phyloP scores from a whole-genome alignment of 2,113 vertebrate genomes.

The Oncorhynchus mykiss region DNA sequence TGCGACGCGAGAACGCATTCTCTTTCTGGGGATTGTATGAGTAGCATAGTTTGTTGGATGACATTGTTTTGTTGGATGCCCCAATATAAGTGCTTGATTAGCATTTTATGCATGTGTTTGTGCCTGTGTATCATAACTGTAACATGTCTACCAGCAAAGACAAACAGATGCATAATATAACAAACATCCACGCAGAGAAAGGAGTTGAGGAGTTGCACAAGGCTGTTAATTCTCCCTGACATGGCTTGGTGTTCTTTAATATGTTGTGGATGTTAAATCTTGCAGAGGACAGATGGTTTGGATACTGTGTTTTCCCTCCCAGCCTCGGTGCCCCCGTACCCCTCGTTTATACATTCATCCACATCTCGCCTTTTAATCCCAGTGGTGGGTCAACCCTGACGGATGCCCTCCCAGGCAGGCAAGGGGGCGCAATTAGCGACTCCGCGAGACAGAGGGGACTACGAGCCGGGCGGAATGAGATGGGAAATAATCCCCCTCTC shows the following conservation, averaged over 20 bases:
- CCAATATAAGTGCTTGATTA: not conserved
- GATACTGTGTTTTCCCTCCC: slow-evolving; percentile 13
- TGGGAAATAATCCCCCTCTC: slow-evolving; percentile 1
- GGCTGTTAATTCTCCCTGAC: slow-evolving; percentile 12
- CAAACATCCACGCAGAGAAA: not conserved
- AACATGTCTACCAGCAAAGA: not conserved
- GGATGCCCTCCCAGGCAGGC: slow-evolving; percentile 33
- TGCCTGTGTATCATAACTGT: not conserved
- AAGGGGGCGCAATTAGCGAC: slow-evolving; percentile 40
- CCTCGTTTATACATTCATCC: slow-evolving; percentile 44
- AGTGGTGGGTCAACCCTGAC: slow-evolving; percentile 34
- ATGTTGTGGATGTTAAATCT: slow-evolving; percentile 33
- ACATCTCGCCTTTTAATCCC: slow-evolving; percentile 45
- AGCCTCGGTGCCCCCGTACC: slow-evolving; percentile 14
- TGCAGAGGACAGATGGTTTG: slow-evolving; percentile 41
- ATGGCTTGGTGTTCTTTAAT: slow-evolving; percentile 21
- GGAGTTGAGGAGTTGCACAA: not conserved
- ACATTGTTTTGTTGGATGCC: not conserved
- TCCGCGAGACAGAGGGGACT: slow-evolving; percentile 23
- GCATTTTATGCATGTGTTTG: slow-evolving; percentile 2
- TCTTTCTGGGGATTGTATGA: not conserved
- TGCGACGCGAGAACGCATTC: not conserved
- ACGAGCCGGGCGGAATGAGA: not conserved
- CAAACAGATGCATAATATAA: not conserved
- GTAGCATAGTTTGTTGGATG: not conserved